phyloP scores from a whole-genome alignment of 1,140 invertebrate species.

The Dysdera silvatica region DNA sequence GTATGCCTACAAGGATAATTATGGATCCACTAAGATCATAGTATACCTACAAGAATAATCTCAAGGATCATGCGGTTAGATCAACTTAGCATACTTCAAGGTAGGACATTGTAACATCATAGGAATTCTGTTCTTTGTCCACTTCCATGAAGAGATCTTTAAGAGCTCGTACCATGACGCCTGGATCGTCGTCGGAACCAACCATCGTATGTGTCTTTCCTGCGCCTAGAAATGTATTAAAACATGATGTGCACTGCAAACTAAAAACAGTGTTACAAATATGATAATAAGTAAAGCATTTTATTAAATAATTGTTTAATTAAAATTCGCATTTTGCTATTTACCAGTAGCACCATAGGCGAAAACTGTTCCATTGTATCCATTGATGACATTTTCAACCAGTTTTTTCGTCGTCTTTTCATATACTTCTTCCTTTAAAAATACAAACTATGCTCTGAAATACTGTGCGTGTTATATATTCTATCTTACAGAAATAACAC shows the following conservation, averaged over 20 bases:
- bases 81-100: too few relatives aligned
- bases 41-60: too few relatives aligned
- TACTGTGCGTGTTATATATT: not conserved
- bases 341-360: constrained; percentile 84
- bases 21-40: too few relatives aligned
- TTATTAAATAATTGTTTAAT: not conserved
- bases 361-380: constrained; percentile 80
- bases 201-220: constrained; percentile 89
- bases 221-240: constrained; percentile 52
- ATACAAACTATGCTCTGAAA: constrained; percentile 3
- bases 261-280: not conserved
- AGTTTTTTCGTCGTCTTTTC: constrained; percentile 53
- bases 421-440: constrained; percentile 69
- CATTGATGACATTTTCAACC: constrained; percentile 54
- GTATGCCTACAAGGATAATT: too few relatives aligned
- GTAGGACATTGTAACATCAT: constrained; percentile 86
- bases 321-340: not conserved
- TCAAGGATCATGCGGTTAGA: too few relatives aligned
- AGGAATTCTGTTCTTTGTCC: constrained; percentile 41
- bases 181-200: constrained; percentile 61
- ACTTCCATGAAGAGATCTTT: constrained; percentile 70
- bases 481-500: too few relatives aligned
- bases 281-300: not conserved
- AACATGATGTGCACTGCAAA: not conserved
- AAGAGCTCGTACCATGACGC: constrained; percentile 78